A percentile compares a stretch with the other conserved stretches of the same genome.
These are phyloP conservation scores for Willisornis vidua DNA, from an alignment of 2,113 vertebrate genomes.

Conservation along the genomic window DNA sequence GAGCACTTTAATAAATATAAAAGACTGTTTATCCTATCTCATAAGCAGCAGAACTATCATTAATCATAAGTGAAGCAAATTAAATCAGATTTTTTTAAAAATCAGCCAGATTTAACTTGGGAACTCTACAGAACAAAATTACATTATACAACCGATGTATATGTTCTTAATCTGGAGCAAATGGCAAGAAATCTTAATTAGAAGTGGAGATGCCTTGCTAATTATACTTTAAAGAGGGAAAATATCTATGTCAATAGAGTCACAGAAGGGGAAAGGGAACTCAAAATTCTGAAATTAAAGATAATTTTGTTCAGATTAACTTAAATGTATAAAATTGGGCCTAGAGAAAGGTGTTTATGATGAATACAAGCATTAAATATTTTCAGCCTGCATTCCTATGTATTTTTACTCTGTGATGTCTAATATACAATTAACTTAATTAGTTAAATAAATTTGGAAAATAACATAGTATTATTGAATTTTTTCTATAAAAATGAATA, in stretches of 20 bases:
- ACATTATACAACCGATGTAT: neutral
- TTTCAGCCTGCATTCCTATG: neutral
- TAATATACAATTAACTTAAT: neutral
- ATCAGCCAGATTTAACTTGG: neutral
- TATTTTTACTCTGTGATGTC: neutral
- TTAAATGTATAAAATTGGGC: neutral
- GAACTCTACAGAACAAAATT: neutral
- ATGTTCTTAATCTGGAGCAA: neutral
- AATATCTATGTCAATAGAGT: neutral
- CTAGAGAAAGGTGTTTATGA: neutral
- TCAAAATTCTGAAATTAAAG: neutral
- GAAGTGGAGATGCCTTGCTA: neutral
- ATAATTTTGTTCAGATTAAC: neutral
- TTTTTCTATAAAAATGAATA: neutral
- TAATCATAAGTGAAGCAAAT: neutral
- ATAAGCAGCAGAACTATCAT: neutral
- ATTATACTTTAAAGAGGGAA: neutral
- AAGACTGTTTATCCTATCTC: neutral
- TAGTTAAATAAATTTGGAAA: neutral
- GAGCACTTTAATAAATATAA: neutral
- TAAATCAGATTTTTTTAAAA: fast-evolving
- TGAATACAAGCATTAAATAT: neutral
- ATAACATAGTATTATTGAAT: neutral
- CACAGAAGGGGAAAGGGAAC: neutral
- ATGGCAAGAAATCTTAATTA: neutral